Base-by-base conservation (phyloP, 2,888 invertebrate species). In the Chymomyza fuscimana region DNA sequence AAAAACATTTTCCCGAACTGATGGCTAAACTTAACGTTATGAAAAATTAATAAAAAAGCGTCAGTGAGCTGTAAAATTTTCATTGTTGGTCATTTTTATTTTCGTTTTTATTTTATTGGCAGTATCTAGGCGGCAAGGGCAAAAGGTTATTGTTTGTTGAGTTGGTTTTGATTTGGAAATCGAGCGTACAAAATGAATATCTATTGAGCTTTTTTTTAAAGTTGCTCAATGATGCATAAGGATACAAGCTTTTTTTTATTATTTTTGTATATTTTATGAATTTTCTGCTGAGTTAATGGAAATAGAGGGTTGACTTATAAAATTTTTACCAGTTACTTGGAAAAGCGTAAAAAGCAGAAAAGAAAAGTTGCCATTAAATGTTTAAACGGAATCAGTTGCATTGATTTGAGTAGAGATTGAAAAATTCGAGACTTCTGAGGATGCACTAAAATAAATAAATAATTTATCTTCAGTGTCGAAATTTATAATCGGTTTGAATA, bases 11-110 rank as follows among this genome's bases (percentile, higher is more conserved):
- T 46, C 10, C 40, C 40, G 4, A 46, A 46, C 40, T 46, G 40
- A 12, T 12, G 40, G 40, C 40, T 12, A 46, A 29, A 61, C 12
- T 25, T 25, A 36, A 22, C 50, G 40, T 16, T 59, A 58, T 59
- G n/a, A 29, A 70, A 77, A 76, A 74, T 73, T 79, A 81, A 86
- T 76, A 77, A 74, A 74, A 77, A 56, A 63, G 66, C 65, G 58
- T 36, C 72, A 78, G 61, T 73, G 75, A 79, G 66, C 75, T 77
- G 79, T 63, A 66, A 74, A 76, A 74, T 69, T 54, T 54, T 50
- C 36, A 2, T 36, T 25, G 50, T 22, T 54, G 16, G 59, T 62
- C 54, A 16, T 62, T 63, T 61, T 70, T 65, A 69, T 69, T 59
- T 36, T 54, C n/a, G 7, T 54, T 54, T 16, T 54, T 19, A 22